Percentiles rank a stretch among this genome's conserved stretches.
phyloP scores from a whole-genome alignment of 2,888 invertebrate species.

The Villa cingulata region DNA sequence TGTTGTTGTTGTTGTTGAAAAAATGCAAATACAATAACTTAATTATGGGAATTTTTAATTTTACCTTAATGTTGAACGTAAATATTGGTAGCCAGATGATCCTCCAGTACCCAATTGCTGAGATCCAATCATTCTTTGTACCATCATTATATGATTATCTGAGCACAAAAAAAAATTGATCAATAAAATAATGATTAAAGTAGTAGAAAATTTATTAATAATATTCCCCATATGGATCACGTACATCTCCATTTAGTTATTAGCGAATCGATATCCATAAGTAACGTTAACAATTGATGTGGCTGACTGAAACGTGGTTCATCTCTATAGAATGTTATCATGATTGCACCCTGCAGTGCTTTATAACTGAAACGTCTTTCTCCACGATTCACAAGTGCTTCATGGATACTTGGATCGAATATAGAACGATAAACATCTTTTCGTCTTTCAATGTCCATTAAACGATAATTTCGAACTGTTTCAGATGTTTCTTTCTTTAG shows the following conservation, averaged over 20 bases:
- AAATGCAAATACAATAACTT: too few relatives aligned
- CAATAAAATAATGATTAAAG: neutral
- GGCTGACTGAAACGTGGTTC: constrained; percentile 97
- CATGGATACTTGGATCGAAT: constrained; percentile 72
- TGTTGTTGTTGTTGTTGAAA: too few relatives aligned
- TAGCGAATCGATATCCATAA: constrained; percentile 96
- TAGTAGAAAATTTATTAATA: neutral
- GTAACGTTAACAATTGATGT: constrained; percentile 80
- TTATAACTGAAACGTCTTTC: constrained; percentile 62
- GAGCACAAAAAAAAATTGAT: constrained; percentile 1
- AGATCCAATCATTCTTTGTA: constrained; percentile 96
- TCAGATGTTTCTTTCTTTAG: constrained; percentile 48
- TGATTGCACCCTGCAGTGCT: constrained; percentile 92
- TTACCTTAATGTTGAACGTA: constrained; percentile 90
- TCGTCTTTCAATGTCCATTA: constrained; percentile 63
- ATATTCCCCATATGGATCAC: constrained; percentile 24
- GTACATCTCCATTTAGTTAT: constrained; percentile 99
- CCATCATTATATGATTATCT: constrained; percentile 98
- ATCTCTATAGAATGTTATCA: constrained; percentile 94
- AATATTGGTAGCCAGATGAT: constrained; percentile 95
- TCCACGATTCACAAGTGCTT: constrained; percentile 69
- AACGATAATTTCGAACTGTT: constrained; percentile 46
- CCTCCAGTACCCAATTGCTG: constrained; percentile 95
- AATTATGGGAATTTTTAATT: too few relatives aligned
- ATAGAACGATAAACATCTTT: constrained; percentile 79